These are phyloP conservation scores for Phymorhynchus buccinoides DNA, from an alignment of 1,140 invertebrate species.

Conservation along the genomic window DNA sequence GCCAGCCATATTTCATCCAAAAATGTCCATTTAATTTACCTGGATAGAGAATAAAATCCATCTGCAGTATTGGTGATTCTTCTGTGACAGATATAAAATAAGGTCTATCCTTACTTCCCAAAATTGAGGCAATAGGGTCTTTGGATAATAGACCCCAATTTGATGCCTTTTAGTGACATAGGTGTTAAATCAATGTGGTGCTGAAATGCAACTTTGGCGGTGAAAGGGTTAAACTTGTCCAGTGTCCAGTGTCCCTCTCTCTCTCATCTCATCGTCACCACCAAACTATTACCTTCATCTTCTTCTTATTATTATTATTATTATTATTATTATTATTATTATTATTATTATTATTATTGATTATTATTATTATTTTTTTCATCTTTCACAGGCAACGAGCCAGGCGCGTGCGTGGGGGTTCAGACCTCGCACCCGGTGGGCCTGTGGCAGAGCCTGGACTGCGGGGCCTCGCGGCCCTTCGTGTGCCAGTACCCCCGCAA, in stretches of 20 bases:
- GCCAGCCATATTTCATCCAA: too few species aligned
- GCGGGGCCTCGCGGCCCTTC: constrained; percentile 44
- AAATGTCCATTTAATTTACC: too few species aligned
- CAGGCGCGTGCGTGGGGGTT: constrained; percentile 57
- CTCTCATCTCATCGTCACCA: neutral
- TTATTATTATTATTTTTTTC: neutral
- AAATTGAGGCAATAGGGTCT: too few species aligned
- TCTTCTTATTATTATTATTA: neutral
- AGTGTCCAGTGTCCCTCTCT: neutral
- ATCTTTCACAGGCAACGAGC: constrained; percentile 52
- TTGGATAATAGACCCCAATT: too few species aligned
- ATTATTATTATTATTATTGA: neutral
- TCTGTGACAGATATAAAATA: too few species aligned
- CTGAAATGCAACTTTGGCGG: too few species aligned
- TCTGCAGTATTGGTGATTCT: too few species aligned
- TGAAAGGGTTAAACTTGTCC: too few species aligned
- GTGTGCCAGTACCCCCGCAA: constrained; percentile 58
- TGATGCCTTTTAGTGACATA: too few species aligned
- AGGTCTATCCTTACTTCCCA: too few species aligned
- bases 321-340: neutral
- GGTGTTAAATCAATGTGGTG: too few species aligned
- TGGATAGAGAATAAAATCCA: too few species aligned
- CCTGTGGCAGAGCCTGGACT: constrained; percentile 59
- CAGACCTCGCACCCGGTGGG: constrained; percentile 53
- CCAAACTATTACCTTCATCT: neutral